phyloP scores from a whole-genome alignment of 2,113 vertebrate species.

The Xiphophorus maculatus region DNA sequence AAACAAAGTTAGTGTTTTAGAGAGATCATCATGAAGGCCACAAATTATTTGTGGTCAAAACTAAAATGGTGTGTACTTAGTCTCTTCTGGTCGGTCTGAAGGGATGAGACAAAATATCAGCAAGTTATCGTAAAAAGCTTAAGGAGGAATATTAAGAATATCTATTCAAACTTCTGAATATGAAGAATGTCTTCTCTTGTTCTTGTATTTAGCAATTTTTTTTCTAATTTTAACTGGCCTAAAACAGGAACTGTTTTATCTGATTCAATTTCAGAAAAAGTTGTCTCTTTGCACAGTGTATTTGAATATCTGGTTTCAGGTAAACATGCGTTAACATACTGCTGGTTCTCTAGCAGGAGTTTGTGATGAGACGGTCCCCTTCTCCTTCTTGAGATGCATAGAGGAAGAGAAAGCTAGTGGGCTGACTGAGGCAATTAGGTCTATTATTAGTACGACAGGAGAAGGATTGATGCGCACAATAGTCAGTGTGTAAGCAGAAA shows the following conservation, averaged over 20 bases:
- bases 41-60: background rate
- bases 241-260: background rate
- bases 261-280: background rate
- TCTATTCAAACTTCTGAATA: too few species aligned
- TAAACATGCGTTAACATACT: slow-evolving; percentile 64
- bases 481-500: slow-evolving; percentile 85
- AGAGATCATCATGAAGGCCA: background rate
- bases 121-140: background rate
- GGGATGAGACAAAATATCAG: background rate
- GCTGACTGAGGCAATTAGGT: slow-evolving; percentile 83
- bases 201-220: too few species aligned
- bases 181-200: too few species aligned
- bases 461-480: slow-evolving; percentile 87
- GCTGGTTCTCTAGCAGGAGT: slow-evolving; percentile 50
- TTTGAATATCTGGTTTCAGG: slow-evolving; percentile 20
- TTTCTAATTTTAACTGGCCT: background rate
- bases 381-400: slow-evolving; percentile 72
- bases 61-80: background rate
- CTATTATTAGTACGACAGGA: slow-evolving; percentile 85
- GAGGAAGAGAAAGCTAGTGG: slow-evolving; percentile 71
- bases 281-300: background rate
- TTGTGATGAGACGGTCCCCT: slow-evolving; percentile 67
- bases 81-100: background rate
- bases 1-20: background rate
- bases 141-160: background rate